Evolutionary conservation across 2,797 vertebrate genomes (phyloP).

Genomic region (Sphaeramia orbicularis): DNA sequence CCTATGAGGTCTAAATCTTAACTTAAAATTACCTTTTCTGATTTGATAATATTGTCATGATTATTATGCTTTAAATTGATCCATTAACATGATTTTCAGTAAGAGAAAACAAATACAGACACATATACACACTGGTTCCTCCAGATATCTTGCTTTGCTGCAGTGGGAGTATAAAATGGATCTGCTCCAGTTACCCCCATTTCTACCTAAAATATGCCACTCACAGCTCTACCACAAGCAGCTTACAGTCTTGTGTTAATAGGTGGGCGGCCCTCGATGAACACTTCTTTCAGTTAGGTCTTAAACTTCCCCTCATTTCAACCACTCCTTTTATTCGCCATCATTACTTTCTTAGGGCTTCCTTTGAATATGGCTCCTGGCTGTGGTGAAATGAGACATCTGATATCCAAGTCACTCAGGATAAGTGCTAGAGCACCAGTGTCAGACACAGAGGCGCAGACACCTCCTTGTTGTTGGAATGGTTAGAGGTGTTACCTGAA

Average conservation of each 20-base stretch:
- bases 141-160: neutral
- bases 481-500: constrained; percentile 71
- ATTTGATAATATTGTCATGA: neutral
- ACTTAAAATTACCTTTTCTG: too few species aligned
- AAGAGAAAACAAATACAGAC: constrained; percentile 29
- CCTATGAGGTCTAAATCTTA: neutral
- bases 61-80: constrained; percentile 2
- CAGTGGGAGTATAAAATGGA: constrained; percentile 55
- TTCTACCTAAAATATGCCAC: constrained; percentile 64
- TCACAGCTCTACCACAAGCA: constrained; percentile 71
- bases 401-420: constrained; percentile 66
- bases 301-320: constrained; percentile 70
- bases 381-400: constrained; percentile 69
- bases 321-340: constrained; percentile 62
- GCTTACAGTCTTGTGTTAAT: constrained; percentile 71
- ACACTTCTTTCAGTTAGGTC: constrained; percentile 69
- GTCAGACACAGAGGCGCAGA: constrained; percentile 59
- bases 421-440: constrained; percentile 44
- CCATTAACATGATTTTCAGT: neutral
- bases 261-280: constrained; percentile 58
- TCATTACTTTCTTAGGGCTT: constrained; percentile 62
- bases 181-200: constrained; percentile 66
- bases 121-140: constrained; percentile 24
- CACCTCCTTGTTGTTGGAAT: constrained; percentile 53
- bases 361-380: constrained; percentile 68